Evolutionary conservation across 2,113 vertebrate genomes (phyloP), one percentile per base, ranked within the genome.

Genomic region (Brachionichthys hirsutus): DNA sequence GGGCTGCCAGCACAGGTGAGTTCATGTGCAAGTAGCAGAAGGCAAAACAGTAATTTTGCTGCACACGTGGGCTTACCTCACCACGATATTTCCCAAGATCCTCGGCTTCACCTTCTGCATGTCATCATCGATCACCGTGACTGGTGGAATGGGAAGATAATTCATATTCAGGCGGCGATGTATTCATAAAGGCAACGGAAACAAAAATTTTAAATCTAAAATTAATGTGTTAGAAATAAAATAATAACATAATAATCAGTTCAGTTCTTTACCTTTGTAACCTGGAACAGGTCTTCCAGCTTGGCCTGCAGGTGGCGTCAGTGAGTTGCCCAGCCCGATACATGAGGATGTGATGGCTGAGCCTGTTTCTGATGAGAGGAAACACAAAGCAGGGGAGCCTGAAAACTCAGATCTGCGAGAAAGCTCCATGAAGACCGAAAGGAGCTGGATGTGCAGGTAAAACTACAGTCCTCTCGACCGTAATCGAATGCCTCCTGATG

Each of bases 271-370:
- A 98, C 97, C 97, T 24, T 97, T 94, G 76, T 98, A 98, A 60
- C 97, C 96, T 47, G 97, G 97, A 40, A 98, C 95, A 6, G 93
- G 86, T 81, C 93, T 95, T 43, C 97, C 97, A 55, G 96, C 93
- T 85, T 98, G 95, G 22, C 97, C 97, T 1, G 93, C 89, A 65
- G 95, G 95, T 73, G 97, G 95, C 9, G 88, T 85, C 62, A 93
- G 89, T 3, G 94, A 93, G 83, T 92, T 94, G 38, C 93, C 95
- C 76, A 98, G 86, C 53, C 97, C 97, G 4, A 95, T 18, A 12
- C 95, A 98, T 0, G 95, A 92, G 12, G 95, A 92, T 4, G 94
- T 95, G 75, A 98, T 98, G 54, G 97, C 73, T 19, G 97, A 99
- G 83, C 97, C 97, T 5, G 94, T 95, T 86, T 99, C 97, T 98